Percentiles rank a stretch among this genome's conserved stretches.
Conservation (phyloP, 2,113 vertebrate genomes). For the Turdus rufiventris region DNA sequence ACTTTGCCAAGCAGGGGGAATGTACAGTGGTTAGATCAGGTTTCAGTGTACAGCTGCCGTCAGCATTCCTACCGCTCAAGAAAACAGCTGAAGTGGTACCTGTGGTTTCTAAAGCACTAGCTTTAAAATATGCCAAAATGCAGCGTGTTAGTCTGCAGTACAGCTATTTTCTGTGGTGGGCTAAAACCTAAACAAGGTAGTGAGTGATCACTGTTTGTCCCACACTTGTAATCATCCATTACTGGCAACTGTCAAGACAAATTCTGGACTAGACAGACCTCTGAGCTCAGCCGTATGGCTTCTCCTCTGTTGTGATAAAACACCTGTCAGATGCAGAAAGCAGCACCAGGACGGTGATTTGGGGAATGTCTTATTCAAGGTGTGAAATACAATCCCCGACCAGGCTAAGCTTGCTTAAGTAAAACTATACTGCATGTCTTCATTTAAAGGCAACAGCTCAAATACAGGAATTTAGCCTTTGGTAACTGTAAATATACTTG, state of each 20-base stretch:
- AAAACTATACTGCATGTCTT: background rate
- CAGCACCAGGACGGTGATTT: background rate
- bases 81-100: constrained; percentile 12
- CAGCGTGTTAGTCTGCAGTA: background rate
- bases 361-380: background rate
- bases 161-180: background rate
- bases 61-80: constrained; percentile 5
- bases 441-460: background rate
- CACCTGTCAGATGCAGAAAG: background rate
- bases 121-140: constrained; percentile 14
- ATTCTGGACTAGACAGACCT: background rate
- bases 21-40: background rate
- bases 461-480: background rate
- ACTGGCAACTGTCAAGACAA: constrained; percentile 4
- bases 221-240: background rate
- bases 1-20: background rate
- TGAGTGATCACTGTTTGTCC: background rate
- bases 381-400: background rate
- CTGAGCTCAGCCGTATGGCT: background rate
- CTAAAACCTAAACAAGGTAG: background rate
- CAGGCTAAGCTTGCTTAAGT: background rate
- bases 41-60: background rate
- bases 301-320: background rate
- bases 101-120: background rate
- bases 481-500: background rate